Evolutionary conservation across 2,888 invertebrate genomes (phyloP), one percentile per base, ranked within the genome.

Genomic region (Tridacna crocea): DNA sequence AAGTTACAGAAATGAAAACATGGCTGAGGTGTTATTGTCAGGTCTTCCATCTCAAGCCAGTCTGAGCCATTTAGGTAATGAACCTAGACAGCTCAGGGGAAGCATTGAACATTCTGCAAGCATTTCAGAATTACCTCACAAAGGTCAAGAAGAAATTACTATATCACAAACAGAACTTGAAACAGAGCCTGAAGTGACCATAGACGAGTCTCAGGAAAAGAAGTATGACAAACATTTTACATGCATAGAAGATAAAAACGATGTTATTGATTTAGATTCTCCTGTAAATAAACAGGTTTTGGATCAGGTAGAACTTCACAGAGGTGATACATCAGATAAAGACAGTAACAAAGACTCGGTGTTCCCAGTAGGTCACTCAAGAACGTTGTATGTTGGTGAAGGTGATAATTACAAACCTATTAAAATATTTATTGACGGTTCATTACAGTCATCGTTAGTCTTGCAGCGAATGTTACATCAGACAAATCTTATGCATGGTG

Each of bases 381-480:
- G 19, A 51, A 83, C 83, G 1, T 63, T 86, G 26, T 86, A 65
- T 46, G 79, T 79, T 55, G 72, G 63, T 47, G 86, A 86, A 63
- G 86, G 86, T n/a, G 73, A 68, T 27, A 72, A 65, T 26, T 86
- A 78, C 22, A 81, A 83, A 74, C 82, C 86, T 27, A 70, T 86
- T 8, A 77, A 76, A 48, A 83, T 86, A 51, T 83, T 83, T 66
- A 75, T 86, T 26, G 86, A 86, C 51, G 79, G 80, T 74, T 79
- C 80, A 22, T 70, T 80, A 27, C 80, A 83, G 24, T 83, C 85
- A 22, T 85, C 85, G 8, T 47, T 79, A 46, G 76, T 83, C n/a
- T 68, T 85, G 13, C 76, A 83, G 22, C 60, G 61, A 24, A 81
- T 84, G 84, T 74, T 84, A 8, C 26, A 36, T 13, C 70, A 51